A percentile compares a stretch with the other conserved stretches of the same genome.
phyloP scores from a whole-genome alignment of 2,113 vertebrate genomes.

The Scalopus aquaticus region DNA sequence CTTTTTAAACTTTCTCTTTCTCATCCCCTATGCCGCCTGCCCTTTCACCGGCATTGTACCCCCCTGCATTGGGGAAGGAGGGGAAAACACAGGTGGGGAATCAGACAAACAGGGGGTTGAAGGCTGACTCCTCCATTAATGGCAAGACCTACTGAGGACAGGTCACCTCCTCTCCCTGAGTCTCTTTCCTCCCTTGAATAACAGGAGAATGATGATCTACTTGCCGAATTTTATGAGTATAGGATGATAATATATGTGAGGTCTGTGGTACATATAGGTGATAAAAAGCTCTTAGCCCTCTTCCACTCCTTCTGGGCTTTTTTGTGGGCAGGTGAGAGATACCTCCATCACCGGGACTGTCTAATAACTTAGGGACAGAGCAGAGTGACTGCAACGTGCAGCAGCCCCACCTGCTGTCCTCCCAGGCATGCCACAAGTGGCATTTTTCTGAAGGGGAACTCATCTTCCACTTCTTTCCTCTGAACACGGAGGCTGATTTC shows the following conservation, averaged over 20 bases:
- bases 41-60: background rate
- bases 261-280: too few relatives aligned
- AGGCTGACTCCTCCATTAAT: background rate
- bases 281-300: background rate
- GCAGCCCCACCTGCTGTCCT: background rate
- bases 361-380: background rate
- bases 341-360: background rate
- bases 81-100: background rate
- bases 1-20: too few relatives aligned
- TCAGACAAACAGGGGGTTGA: background rate
- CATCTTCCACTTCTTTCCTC: background rate
- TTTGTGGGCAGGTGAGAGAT: background rate
- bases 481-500: background rate
- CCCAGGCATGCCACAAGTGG: fast-evolving
- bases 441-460: background rate
- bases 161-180: background rate
- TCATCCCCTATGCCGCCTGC: too few relatives aligned
- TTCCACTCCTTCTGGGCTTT: background rate
- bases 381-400: background rate
- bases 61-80: fast-evolving
- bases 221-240: background rate
- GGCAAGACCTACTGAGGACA: background rate
- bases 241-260: background rate
- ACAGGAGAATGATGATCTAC: background rate
- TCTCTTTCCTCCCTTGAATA: background rate